Percentiles rank a stretch among this genome's conserved stretches.
These are phyloP conservation scores for human DNA, from an alignment of 2,113 vertebrate species.

Conservation along the genomic window GRCh38 chr20:53687501-53688000, in stretches of 20 bases:
- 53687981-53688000: not conserved
- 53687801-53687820: not conserved
- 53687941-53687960: not conserved
- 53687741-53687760: not conserved
- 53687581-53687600: not conserved
- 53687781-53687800: not conserved
- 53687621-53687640: too few species aligned
- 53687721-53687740: not conserved
- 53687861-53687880: not conserved
- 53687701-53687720: not conserved
- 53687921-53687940: not conserved
- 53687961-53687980: not conserved
- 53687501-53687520: not conserved
- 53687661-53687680: not conserved
- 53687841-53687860: not conserved
- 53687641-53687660: not conserved
- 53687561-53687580: constrained; percentile 43
- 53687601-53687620: not conserved
- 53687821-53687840: not conserved
- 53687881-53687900: not conserved
- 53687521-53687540: not conserved
- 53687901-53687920: not conserved
- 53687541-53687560: not conserved
- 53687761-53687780: not conserved
- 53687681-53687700: not conserved